Percentiles rank a stretch among this genome's conserved stretches.
Conservation (phyloP, 2,888 invertebrate genomes). For the Calliopum simillimum region DNA sequence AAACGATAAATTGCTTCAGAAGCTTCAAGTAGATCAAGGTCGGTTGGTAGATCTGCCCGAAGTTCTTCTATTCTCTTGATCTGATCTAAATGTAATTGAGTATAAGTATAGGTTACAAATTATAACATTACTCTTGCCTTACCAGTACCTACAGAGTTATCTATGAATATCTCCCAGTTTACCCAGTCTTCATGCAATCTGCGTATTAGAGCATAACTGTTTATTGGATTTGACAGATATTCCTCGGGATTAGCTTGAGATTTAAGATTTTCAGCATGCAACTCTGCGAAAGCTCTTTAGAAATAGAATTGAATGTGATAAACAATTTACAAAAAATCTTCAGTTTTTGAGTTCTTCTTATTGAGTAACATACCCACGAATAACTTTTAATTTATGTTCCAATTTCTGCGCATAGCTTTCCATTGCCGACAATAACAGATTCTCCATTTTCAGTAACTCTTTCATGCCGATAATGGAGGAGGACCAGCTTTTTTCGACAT, state of each 20-base stretch:
- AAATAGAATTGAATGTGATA: not conserved
- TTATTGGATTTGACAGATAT: conserved; percentile 43
- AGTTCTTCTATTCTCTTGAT: conserved; percentile 23
- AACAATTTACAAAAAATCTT: not conserved
- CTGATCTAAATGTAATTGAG: conserved; percentile 25
- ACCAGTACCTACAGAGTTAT: conserved; percentile 41
- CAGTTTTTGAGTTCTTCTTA: not conserved
- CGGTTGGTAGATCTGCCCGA: conserved; percentile 70
- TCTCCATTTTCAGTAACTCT: conserved; percentile 36
- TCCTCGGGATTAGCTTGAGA: conserved; percentile 28
- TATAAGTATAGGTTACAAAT: not conserved
- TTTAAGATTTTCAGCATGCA: conserved; percentile 39
- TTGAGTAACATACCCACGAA: conserved; percentile 41
- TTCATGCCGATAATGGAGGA: conserved; percentile 43
- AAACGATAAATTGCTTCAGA: conserved; percentile 85
- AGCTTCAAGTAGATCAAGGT: conserved; percentile 78
- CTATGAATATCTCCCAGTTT: conserved; percentile 40
- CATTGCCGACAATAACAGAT: conserved; percentile 38
- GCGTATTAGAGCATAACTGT: conserved; percentile 42
- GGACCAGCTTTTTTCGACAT: not conserved
- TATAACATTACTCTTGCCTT: not conserved
- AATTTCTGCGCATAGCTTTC: conserved; percentile 41
- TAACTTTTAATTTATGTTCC: conserved; percentile 39
- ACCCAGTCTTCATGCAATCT: conserved; percentile 44
- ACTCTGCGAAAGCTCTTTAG: conserved; percentile 37